These are phyloP conservation scores for Forbesichthys papilliferus DNA, from an alignment of 2,113 vertebrate genomes.

Conservation along the genomic window DNA sequence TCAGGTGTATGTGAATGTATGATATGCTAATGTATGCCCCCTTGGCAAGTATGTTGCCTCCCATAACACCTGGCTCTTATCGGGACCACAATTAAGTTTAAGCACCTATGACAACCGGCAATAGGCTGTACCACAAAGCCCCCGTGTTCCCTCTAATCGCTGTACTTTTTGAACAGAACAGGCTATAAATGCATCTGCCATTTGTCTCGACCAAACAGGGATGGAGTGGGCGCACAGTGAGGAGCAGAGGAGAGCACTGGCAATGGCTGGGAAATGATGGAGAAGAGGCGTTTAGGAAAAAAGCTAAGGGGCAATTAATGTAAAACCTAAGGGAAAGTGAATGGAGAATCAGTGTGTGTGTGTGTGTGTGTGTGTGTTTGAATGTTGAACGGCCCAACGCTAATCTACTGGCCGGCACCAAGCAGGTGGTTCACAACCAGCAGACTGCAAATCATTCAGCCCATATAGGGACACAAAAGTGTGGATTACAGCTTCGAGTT, in stretches of 20 bases:
- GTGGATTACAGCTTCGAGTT: slow-evolving; percentile 39
- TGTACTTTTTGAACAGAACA: slow-evolving; percentile 58
- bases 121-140: slow-evolving; percentile 32
- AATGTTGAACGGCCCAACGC: slow-evolving; percentile 7
- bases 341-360: neutral
- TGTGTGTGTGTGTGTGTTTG: neutral
- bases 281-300: neutral
- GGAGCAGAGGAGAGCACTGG: slow-evolving; percentile 38
- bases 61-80: slow-evolving; percentile 31
- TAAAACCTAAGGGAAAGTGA: neutral
- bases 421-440: slow-evolving; percentile 33
- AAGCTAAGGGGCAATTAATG: neutral
- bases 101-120: slow-evolving; percentile 16
- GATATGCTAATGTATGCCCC: too few species aligned
- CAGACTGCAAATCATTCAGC: slow-evolving; percentile 48
- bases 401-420: slow-evolving; percentile 35
- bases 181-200: slow-evolving; percentile 57
- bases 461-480: slow-evolving; percentile 26
- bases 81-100: slow-evolving; percentile 40
- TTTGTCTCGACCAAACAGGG: slow-evolving; percentile 59
- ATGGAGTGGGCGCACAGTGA: neutral
- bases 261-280: slow-evolving; percentile 35
- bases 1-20: too few species aligned
- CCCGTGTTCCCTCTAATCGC: slow-evolving; percentile 57
- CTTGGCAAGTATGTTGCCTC: neutral